A percentile compares a stretch with the other conserved stretches of the same genome.
Conservation (phyloP, 2,113 vertebrate species). For the Hucho hucho region DNA sequence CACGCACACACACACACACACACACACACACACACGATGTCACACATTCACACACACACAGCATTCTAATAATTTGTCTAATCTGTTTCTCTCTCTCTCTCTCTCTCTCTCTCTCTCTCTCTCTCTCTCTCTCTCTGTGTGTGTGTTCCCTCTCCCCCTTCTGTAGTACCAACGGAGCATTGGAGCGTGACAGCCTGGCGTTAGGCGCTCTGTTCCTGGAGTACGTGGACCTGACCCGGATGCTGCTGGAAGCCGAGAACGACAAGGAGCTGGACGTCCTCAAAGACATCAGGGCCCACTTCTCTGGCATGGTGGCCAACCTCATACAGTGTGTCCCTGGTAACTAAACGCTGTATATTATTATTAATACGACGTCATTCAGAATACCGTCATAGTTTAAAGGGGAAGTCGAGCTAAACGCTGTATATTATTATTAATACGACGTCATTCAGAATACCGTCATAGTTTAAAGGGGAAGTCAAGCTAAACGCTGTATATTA, state of each 20-base stretch:
- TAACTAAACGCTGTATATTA: slow-evolving; percentile 34
- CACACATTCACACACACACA: background rate
- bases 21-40: background rate
- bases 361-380: too few relatives aligned
- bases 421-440: too few relatives aligned
- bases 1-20: too few relatives aligned
- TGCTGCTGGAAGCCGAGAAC: slow-evolving; percentile 97
- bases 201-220: slow-evolving; percentile 95
- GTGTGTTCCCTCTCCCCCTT: background rate
- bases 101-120: background rate
- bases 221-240: slow-evolving; percentile 95
- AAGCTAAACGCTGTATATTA: too few relatives aligned
- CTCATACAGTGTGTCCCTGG: slow-evolving; percentile 95
- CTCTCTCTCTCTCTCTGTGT: background rate
- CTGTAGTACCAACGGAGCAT: slow-evolving; percentile 87
- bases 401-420: too few relatives aligned
- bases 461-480: too few relatives aligned
- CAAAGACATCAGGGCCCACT: slow-evolving; percentile 97
- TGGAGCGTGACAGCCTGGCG: slow-evolving; percentile 92
- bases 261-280: slow-evolving; percentile 92
- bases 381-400: too few relatives aligned
- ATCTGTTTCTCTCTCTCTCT: background rate
- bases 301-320: slow-evolving; percentile 97
- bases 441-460: too few relatives aligned
- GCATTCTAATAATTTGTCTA: too few relatives aligned